Base-by-base conservation (phyloP, 2,797 vertebrate species). In the Hylomyscus alleni region DNA sequence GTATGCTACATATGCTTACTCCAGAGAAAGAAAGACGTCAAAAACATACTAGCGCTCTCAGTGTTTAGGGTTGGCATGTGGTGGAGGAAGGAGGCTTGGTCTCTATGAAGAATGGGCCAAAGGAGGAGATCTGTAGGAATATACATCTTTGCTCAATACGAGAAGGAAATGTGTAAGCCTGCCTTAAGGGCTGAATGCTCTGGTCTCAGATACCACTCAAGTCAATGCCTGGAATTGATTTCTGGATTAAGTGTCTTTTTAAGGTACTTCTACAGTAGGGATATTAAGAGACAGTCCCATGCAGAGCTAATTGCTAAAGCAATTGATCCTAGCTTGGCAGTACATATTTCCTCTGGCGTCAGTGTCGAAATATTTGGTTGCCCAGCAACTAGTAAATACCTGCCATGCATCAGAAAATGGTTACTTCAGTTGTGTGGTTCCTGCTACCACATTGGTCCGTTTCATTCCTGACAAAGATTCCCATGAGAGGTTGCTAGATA, bases 301-400 rank as follows among this genome's bases (percentile, higher is more conserved):
- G 44, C 37, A 94, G 85, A 97, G 90, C 69, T 93, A 92, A 89
- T 95, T 92, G 93, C n/a, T 88, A 75, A 95, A 95, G 89, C 4
- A 11, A 75, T 73, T 76, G 92, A 90, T 87, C 87, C 54, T 75
- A 81, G 75, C 58, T 87, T 88, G 93, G 72, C 93, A 85, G 84
- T 75, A 90, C 47, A 82, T 60, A 24, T 89, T 96, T 96, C 84
- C 90, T 89, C 96, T 81, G 3, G 50, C 85, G 86, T 96, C 78
- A 93, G 17, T 80, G 50, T 90, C 85, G 78, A 82, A 96, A n/a
- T 93, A 90, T 90, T 88, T 92, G 56, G 92, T 92, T 96, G 77
- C 96, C 85, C 90, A 84, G 95, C 90, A 96, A 96, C 96, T 9
- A 58, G 67, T 91, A 97, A 91, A 89, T 83, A 94, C 93, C 95